Evolutionary conservation across 2,888 invertebrate species (phyloP), one percentile per base, ranked within the genome.

Genomic region (Diarsia mendica): DNA sequence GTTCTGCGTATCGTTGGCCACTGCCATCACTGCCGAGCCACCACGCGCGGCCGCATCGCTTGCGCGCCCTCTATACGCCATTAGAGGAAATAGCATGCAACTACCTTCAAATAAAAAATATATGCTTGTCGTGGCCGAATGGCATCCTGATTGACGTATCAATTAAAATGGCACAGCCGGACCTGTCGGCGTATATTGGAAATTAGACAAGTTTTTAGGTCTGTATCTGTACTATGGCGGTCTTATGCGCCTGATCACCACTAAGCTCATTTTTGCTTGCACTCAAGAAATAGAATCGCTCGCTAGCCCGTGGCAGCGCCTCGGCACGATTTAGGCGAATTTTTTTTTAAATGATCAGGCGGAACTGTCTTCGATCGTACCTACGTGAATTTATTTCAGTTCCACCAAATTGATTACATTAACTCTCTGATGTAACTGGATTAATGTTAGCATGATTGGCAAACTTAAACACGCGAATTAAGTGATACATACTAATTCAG

Each of bases 1-100:
- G 88, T 94, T 94, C 93, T 91, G 85, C 88, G 92, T 93, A 94
- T 87, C 88, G 86, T 83, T 89, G 85, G 79, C 58, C 75, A 75
- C 80, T 87, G 84, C 80, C 53, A 67, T 53, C 75, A 75, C 80
- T 87, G 84, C 80, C 53, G 69, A 77, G 78, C 53, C 66, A 75
- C 70, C 79, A 79, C 72, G 51, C 65, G 71, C 82, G 77, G 67
- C 72, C 66, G 63, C 66, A 68, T 75, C 67, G 75, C 66, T 69
- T 58, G 65, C 48, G 67, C 72, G 71, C 67, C 67, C 80, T 75
- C 80, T 79, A 63, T 72, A 85, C 74, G 77, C 89, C 85, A 89
- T 90, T 90, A 90, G 85, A 92, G 90, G 89, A 90, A 90, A 90
- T 89, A 87, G 81, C 85, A 87, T 83, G 77, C 86, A 84, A 82